phyloP scores from a whole-genome alignment of 2,113 vertebrate genomes.

The Pleuronectes platessa region DNA sequence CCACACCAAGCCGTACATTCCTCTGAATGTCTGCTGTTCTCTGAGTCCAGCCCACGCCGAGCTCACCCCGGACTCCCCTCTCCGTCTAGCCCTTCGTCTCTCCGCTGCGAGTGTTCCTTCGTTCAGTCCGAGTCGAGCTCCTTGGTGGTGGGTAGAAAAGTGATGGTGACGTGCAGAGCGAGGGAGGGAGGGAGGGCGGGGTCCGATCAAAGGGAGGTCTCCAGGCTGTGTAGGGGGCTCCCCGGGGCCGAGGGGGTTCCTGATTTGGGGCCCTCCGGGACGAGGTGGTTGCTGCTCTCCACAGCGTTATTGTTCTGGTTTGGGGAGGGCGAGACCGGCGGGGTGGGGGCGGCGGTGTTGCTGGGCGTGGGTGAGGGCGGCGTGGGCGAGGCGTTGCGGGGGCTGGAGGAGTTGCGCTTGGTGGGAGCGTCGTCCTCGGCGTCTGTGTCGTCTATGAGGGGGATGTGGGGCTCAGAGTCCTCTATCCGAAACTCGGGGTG shows the following conservation, averaged over 20 bases:
- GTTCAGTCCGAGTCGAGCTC: conserved; percentile 66
- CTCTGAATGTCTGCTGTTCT: conserved; percentile 91
- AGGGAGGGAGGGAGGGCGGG: conserved; percentile 5
- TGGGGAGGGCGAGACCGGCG: conserved; percentile 85
- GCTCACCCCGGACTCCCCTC: conserved; percentile 81
- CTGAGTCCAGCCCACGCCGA: conserved; percentile 91
- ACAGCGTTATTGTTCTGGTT: conserved; percentile 99
- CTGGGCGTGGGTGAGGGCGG: conserved; percentile 83
- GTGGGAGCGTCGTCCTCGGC: conserved; percentile 98
- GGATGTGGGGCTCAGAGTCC: conserved; percentile 99
- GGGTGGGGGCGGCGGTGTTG: conserved; percentile 76
- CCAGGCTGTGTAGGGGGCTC: conserved; percentile 99
- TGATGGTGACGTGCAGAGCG: conserved; percentile 51
- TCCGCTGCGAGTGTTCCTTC: conserved; percentile 46
- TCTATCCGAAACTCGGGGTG: conserved; percentile 99
- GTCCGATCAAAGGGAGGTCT: conserved; percentile 98
- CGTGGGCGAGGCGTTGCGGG: conserved; percentile 84
- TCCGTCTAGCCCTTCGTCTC: conserved; percentile 43
- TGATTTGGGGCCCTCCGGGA: conserved; percentile 92
- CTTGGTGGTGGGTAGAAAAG: conserved; percentile 65
- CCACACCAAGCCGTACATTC: conserved; percentile 90
- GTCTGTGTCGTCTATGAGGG: conserved; percentile 98
- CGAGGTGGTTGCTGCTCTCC: conserved; percentile 95
- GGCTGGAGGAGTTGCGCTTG: conserved; percentile 93
- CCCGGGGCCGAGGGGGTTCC: conserved; percentile 92